These are phyloP conservation scores for Trichechus manatus DNA, from an alignment of 2,113 vertebrate species.

Conservation along the genomic window DNA sequence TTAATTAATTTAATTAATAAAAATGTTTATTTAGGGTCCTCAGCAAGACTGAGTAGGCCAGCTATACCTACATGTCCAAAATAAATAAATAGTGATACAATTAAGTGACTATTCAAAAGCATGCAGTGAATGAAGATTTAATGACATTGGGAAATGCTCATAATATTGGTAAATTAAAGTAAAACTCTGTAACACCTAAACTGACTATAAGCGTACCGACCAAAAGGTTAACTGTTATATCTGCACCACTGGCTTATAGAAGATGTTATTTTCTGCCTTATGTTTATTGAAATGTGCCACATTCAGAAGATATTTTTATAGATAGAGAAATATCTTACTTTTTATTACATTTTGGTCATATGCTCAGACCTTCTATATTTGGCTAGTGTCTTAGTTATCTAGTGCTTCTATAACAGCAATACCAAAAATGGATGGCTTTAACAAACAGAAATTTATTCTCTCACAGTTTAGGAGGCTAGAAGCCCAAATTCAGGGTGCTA, in stretches of 20 bases:
- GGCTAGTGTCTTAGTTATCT: neutral
- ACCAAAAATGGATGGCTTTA: no score
- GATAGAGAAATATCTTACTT: neutral
- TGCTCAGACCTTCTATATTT: neutral
- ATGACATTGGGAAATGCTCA: neutral
- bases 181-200: conserved; percentile 29
- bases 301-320: neutral
- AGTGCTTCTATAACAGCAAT: no score
- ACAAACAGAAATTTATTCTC: no score
- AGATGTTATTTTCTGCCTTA: neutral
- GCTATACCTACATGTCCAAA: neutral
- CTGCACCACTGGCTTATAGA: neutral
- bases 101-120: conserved; percentile 3
- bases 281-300: neutral
- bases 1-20: neutral
- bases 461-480: no score
- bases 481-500: no score
- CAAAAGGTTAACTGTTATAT: neutral
- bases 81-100: neutral
- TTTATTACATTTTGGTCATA: neutral
- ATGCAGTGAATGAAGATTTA: neutral
- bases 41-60: neutral
- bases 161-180: neutral
- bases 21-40: neutral
- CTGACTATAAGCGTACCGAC: neutral